These are phyloP conservation scores for Acestrorhynchus altus DNA, from an alignment of 2,797 vertebrate genomes.

Conservation along the genomic window DNA sequence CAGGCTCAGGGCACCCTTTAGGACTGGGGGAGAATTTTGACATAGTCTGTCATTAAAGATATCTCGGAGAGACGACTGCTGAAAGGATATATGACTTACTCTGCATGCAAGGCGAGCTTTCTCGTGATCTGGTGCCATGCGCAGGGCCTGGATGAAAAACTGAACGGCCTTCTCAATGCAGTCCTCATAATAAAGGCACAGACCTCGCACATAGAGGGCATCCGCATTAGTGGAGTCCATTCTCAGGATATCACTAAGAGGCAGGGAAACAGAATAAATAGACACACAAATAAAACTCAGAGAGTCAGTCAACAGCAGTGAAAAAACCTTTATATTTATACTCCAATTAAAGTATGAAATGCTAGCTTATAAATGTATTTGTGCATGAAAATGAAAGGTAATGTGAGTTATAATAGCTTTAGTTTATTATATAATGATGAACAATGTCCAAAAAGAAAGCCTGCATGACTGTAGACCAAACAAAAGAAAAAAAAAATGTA, in stretches of 20 bases:
- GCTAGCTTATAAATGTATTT: too few relatives aligned
- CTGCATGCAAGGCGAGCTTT: conserved; percentile 92
- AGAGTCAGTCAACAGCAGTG: background rate
- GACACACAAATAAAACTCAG: background rate
- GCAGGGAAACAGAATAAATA: background rate
- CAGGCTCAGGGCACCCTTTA: too few relatives aligned
- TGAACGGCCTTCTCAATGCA: conserved; percentile 96
- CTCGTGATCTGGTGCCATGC: conserved; percentile 94
- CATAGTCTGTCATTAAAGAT: background rate
- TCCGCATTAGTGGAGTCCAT: conserved; percentile 94
- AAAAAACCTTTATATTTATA: background rate
- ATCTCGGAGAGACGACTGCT: too few relatives aligned
- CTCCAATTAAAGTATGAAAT: too few relatives aligned
- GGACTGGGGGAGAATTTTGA: too few relatives aligned
- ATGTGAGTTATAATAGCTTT: too few relatives aligned
- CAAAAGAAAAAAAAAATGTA: too few relatives aligned
- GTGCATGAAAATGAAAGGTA: too few relatives aligned
- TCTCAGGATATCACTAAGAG: conserved; percentile 88
- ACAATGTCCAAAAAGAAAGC: too few relatives aligned
- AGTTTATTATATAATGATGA: too few relatives aligned
- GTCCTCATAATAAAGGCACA: conserved; percentile 96
- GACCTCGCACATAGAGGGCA: conserved; percentile 90
- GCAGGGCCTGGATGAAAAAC: conserved; percentile 93
- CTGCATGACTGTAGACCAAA: too few relatives aligned
- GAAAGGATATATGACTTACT: conserved; percentile 69